These are phyloP conservation scores for Dicerorhinus sumatrensis DNA, from an alignment of 2,113 vertebrate species.

Conservation along the genomic window DNA sequence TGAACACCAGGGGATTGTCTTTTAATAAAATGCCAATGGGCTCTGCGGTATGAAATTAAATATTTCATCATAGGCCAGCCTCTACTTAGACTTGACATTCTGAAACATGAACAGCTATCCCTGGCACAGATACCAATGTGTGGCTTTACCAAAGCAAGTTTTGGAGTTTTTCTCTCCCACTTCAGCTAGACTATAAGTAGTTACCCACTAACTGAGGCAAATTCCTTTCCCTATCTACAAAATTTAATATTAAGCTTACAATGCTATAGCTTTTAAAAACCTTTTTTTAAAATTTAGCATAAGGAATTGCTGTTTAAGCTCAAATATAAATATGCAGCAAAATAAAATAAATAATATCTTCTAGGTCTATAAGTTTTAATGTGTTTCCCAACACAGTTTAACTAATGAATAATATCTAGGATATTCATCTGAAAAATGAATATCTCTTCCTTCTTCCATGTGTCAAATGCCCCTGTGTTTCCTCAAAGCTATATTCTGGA, in stretches of 20 bases:
- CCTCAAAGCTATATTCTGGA: not conserved
- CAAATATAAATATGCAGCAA: not conserved
- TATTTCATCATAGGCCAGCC: not conserved
- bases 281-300: not conserved
- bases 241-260: conserved; percentile 10
- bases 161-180: not conserved
- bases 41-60: not conserved
- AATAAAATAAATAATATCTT: conserved; percentile 13
- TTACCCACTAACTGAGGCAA: not conserved
- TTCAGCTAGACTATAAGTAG: not conserved
- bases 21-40: not conserved
- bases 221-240: not conserved
- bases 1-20: not conserved
- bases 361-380: conserved; percentile 50
- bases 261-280: not conserved
- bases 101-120: not conserved
- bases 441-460: conserved; percentile 2
- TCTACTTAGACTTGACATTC: not conserved
- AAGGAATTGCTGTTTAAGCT: conserved; percentile 50
- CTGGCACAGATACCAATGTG: not conserved
- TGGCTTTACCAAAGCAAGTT: not conserved
- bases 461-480: conserved; percentile 5
- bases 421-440: conserved; percentile 51
- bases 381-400: conserved; percentile 68
- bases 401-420: conserved; percentile 54